phyloP scores from a whole-genome alignment of 2,888 invertebrate genomes.

The Heliconius ethilla region DNA sequence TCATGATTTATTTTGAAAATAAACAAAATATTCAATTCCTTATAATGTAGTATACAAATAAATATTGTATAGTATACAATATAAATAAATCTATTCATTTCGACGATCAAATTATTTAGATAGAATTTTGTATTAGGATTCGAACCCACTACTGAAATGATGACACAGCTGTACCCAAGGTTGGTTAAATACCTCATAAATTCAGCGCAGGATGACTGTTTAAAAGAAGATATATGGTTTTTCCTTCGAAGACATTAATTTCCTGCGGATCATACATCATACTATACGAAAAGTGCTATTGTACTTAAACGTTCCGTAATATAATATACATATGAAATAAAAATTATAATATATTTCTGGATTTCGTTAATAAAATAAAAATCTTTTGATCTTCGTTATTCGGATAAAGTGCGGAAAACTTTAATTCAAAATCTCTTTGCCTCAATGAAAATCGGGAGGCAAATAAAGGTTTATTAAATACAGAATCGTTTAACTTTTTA shows the following conservation, averaged over 20 bases:
- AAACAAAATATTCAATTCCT: no score
- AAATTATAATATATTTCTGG: background rate
- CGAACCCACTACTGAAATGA: background rate
- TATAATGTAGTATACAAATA: no score
- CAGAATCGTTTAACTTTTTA: no score
- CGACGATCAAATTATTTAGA: no score
- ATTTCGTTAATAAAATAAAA: no score
- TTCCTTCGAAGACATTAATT: slow-evolving; percentile 32
- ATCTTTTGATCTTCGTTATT: background rate
- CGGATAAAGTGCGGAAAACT: no score
- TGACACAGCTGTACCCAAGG: background rate
- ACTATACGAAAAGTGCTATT: slow-evolving; percentile 7
- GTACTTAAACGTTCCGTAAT: background rate
- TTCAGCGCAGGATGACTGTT: slow-evolving; percentile 16
- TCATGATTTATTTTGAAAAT: no score
- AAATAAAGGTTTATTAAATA: no score
- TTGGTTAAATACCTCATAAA: slow-evolving; percentile 8
- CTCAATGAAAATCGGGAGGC: no score
- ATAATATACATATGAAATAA: background rate
- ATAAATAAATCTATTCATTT: no score
- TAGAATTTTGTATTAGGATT: background rate
- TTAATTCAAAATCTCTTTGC: no score
- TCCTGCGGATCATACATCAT: slow-evolving; percentile 37
- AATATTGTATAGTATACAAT: no score
- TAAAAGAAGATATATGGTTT: slow-evolving; percentile 24